Evolutionary conservation across 2,113 vertebrate species (phyloP).

Genomic region (Rhinolophus sinicus): DNA sequence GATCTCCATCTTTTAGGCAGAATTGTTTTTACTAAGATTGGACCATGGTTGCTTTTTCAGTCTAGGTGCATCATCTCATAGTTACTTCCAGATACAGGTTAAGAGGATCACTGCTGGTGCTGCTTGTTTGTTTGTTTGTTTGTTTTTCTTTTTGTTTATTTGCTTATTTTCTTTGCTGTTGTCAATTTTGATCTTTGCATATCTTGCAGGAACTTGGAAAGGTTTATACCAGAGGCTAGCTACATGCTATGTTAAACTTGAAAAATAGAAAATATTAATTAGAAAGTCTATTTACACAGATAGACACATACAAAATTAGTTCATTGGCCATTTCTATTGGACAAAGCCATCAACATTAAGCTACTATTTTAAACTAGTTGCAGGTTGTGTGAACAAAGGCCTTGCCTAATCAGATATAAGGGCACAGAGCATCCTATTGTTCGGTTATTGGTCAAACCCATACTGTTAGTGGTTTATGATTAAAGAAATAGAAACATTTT

Average conservation of each 20-base stretch:
- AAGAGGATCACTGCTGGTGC: not conserved
- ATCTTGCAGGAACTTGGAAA: not conserved
- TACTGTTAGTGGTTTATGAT: not conserved
- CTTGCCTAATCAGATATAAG: not conserved
- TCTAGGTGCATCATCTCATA: not conserved
- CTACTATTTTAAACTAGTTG: not conserved
- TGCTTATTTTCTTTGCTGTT: not conserved
- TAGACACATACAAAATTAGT: not conserved
- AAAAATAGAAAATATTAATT: not conserved
- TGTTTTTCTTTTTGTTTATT: not conserved
- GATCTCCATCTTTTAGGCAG: not conserved
- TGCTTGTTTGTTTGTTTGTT: not conserved
- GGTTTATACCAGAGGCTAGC: not conserved
- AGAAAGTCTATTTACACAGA: not conserved
- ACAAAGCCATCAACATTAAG: not conserved
- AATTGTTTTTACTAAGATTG: not conserved
- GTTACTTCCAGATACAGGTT: not conserved
- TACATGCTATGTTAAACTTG: not conserved
- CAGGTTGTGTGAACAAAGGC: not conserved
- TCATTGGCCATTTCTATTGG: not conserved
- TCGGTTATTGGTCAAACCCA: not conserved
- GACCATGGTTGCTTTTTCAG: not conserved
- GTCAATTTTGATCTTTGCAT: not conserved
- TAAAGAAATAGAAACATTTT: not conserved
- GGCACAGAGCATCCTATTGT: not conserved